Evolutionary conservation across 2,113 vertebrate genomes (phyloP), one percentile per base, ranked within the genome.

Genomic region (Epinephelus moara): DNA sequence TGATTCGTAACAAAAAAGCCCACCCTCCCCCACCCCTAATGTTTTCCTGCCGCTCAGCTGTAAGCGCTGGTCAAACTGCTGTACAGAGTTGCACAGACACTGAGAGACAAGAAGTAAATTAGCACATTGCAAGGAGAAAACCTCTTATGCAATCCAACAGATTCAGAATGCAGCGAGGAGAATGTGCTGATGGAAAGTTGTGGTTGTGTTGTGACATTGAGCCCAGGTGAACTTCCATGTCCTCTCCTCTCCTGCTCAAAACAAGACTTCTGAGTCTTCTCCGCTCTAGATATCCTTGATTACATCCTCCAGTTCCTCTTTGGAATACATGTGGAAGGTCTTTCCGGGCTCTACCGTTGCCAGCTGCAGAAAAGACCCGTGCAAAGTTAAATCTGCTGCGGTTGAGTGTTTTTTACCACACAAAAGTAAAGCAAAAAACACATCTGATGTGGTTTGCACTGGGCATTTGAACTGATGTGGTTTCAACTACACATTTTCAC

Each of bases 241-340:
- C 78, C 60, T 85, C 78, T 77, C 12, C 55, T 80, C 70, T 75
- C 8, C 59, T 79, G 78, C 74, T 64, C 63, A 85, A 68, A 90
- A 81, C 61, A 63, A 74, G 62, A 81, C 59, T 59, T 40, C 10
- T 40, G 79, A 81, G 79, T 78, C 47, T 70, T 40, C 81, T 70
- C 64, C 60, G 27, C 63, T 95, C 95, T 96, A 99, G 93, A 99
- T 99, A 90, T 99, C 98, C 93, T 99, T 99, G 94, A 99, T 99
- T 78, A 98, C 98, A 42, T 99, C 98, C 85, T 99, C 98, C 19
- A 99, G 97, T 92, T 99, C 98, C 89, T 99, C 98, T 95, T 99
- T 99, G 37, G 97, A 97, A 95, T 96, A 99, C 98, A 99, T 99
- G 94, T 99, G 98, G 95, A 99, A 99, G 83, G 97, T 98, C 95